phyloP scores from a whole-genome alignment of 2,113 vertebrate genomes.

The Protobothrops mucrosquamatus region DNA sequence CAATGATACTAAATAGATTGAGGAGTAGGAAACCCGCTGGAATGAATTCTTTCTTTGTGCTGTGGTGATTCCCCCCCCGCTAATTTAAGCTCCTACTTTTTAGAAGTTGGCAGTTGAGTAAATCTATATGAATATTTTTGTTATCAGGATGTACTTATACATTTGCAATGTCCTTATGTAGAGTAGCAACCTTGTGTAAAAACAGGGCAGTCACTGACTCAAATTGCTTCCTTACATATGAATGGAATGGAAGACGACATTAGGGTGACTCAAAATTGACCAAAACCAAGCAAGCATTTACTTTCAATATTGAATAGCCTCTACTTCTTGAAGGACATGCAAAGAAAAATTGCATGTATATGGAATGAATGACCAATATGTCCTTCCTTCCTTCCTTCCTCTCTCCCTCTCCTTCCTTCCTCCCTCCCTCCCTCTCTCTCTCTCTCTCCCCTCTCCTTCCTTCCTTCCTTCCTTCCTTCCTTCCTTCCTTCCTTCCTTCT shows the following conservation, averaged over 20 bases:
- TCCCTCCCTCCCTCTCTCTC: too few species aligned
- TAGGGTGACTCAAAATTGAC: neutral
- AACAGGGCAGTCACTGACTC: neutral
- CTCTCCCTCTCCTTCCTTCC: too few species aligned
- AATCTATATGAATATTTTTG: neutral
- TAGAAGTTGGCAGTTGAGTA: neutral
- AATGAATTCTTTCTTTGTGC: neutral
- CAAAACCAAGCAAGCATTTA: neutral
- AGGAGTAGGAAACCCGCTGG: neutral
- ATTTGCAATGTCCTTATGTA: neutral
- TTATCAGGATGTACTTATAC: neutral
- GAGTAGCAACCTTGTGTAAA: neutral
- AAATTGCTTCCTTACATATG: neutral
- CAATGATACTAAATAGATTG: neutral
- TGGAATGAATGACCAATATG: neutral
- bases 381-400: neutral
- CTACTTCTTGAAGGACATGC: neutral
- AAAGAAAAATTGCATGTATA: neutral
- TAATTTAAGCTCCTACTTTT: neutral
- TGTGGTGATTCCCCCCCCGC: neutral
- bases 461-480: too few species aligned
- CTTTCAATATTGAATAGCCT: neutral
- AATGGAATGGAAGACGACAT: neutral
- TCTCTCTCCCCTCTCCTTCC: too few species aligned
- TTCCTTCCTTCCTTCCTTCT: neutral